phyloP scores from a whole-genome alignment of 2,888 invertebrate species.

The Stenodera caucasica region DNA sequence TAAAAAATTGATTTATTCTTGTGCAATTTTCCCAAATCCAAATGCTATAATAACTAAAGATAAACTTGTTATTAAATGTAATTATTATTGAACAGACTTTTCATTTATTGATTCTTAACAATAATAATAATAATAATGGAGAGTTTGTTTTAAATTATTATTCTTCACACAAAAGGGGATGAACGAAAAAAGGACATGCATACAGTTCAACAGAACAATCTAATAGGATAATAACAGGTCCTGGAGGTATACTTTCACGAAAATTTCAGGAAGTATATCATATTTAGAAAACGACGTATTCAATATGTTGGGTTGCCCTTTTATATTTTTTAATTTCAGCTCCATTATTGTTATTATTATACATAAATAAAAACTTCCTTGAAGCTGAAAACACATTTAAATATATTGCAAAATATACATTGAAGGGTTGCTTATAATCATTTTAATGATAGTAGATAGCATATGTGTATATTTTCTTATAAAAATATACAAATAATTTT shows the following conservation, averaged over 20 bases:
- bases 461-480: not conserved
- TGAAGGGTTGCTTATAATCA: not conserved
- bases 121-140: not conserved
- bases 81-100: too few relatives aligned
- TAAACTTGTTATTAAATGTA: too few relatives aligned
- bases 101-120: too few relatives aligned
- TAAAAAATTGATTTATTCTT: too few relatives aligned
- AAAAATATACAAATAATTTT: not conserved
- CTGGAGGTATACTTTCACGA: not conserved
- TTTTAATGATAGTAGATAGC: not conserved
- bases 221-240: not conserved
- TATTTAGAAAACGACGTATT: not conserved
- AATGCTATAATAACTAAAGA: too few relatives aligned
- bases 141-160: not conserved
- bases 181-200: not conserved
- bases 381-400: not conserved
- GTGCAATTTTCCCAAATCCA: too few relatives aligned
- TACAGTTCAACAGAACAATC: not conserved
- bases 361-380: slow-evolving; percentile 1
- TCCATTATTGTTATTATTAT: not conserved
- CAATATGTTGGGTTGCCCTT: not conserved
- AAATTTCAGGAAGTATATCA: not conserved
- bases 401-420: slow-evolving; percentile 4
- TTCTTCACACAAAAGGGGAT: not conserved
- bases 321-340: too few relatives aligned